Evolutionary conservation across 2,888 invertebrate species (phyloP).

Genomic region (Bellardia pandia): DNA sequence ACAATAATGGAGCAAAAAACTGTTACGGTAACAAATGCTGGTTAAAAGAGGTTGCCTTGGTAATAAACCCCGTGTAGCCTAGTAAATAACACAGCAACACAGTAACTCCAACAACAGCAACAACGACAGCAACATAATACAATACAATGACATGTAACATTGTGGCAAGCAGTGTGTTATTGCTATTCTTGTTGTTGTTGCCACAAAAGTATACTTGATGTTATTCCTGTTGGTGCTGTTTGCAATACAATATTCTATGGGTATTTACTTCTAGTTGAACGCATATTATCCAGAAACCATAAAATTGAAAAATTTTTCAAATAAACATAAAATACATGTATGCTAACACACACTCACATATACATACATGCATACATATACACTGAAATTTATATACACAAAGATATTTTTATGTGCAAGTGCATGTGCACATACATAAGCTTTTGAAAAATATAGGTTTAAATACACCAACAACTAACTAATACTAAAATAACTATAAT

Average conservation of each 20-base stretch:
- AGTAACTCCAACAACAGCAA: background rate
- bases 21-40: constrained; percentile 69
- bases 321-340: constrained; percentile 68
- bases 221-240: constrained; percentile 53
- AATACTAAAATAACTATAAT: background rate
- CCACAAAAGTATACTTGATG: constrained; percentile 63
- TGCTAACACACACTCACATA: constrained; percentile 31
- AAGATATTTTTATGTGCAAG: constrained; percentile 37
- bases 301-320: constrained; percentile 80
- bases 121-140: constrained; percentile 17
- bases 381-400: constrained; percentile 4
- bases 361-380: background rate
- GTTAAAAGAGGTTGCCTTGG: constrained; percentile 64
- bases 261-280: constrained; percentile 80
- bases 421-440: constrained; percentile 55
- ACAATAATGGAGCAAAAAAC: constrained; percentile 49
- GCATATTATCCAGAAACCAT: constrained; percentile 82
- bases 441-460: constrained; percentile 54
- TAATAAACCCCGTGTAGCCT: constrained; percentile 66
- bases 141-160: constrained; percentile 68
- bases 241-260: constrained; percentile 67
- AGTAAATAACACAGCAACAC: constrained; percentile 50
- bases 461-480: constrained; percentile 34
- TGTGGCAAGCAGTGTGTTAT: constrained; percentile 60
- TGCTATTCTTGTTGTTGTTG: constrained; percentile 28